phyloP scores from a whole-genome alignment of 1,140 invertebrate species.

The Gyrodactylus salaris region DNA sequence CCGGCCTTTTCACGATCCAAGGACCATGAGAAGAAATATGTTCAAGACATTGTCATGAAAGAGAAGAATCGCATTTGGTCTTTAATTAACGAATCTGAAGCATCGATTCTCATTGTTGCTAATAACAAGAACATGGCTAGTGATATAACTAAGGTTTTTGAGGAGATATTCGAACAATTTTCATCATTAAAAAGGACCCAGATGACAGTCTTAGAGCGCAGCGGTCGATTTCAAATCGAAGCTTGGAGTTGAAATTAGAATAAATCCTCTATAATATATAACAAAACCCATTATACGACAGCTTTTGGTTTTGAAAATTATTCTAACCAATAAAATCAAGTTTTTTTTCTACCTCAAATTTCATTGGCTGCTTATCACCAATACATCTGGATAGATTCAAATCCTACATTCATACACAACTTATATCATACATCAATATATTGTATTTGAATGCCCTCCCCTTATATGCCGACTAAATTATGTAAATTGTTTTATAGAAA shows the following conservation, averaged over 20 bases:
- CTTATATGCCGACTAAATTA: neutral
- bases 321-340: too few species aligned
- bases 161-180: neutral
- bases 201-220: neutral
- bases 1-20: neutral
- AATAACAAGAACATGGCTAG: neutral
- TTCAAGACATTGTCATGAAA: neutral
- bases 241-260: neutral
- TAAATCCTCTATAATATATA: too few species aligned
- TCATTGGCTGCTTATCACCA: too few species aligned
- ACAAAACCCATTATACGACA: too few species aligned
- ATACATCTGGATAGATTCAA: too few species aligned
- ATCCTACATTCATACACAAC: too few species aligned
- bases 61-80: neutral
- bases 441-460: too few species aligned
- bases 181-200: neutral
- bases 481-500: neutral
- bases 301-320: too few species aligned
- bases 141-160: neutral
- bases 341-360: too few species aligned
- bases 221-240: neutral
- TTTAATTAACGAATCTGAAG: neutral
- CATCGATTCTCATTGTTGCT: neutral
- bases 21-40: neutral
- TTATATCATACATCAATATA: too few species aligned